phyloP scores from a whole-genome alignment of 2,113 vertebrate genomes.

The Lates calcarifer region DNA sequence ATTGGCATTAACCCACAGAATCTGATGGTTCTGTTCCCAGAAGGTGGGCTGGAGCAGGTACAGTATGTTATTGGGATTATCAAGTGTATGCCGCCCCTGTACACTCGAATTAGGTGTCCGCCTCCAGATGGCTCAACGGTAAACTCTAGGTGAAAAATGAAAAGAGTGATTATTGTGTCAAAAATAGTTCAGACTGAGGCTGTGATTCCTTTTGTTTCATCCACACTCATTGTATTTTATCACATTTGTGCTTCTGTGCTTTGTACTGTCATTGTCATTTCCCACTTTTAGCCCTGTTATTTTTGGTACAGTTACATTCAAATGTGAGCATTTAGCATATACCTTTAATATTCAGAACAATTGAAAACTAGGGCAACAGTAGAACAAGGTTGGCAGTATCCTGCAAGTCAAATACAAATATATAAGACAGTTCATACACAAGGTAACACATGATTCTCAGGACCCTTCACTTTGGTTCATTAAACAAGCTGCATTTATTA shows the following conservation, averaged over 20 bases:
- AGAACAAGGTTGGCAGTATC: not conserved
- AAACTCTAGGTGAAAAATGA: constrained; percentile 21
- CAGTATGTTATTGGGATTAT: constrained; percentile 29
- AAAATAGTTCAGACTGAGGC: constrained; percentile 33
- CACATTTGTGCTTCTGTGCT: constrained; percentile 12
- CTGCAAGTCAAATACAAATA: not conserved
- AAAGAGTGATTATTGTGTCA: constrained; percentile 57
- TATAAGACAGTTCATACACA: not conserved
- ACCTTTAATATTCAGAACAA: not conserved
- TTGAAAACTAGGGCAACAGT: not conserved
- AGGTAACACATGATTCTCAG: not conserved
- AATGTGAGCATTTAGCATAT: not conserved
- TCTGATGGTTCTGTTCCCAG: not conserved
- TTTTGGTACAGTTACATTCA: not conserved
- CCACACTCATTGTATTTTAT: constrained; percentile 36
- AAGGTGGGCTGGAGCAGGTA: not conserved
- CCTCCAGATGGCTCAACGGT: constrained; percentile 46
- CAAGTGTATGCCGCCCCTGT: constrained; percentile 16
- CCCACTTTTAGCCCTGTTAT: constrained; percentile 1
- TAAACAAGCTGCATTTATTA: not conserved
- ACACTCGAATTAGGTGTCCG: constrained; percentile 38
- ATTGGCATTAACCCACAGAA: not conserved
- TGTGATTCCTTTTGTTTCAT: constrained; percentile 35
- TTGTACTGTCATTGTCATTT: not conserved
- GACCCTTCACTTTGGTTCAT: not conserved